Evolutionary conservation across 2,113 vertebrate species (phyloP).

Genomic region (Gymnobelideus leadbeateri): DNA sequence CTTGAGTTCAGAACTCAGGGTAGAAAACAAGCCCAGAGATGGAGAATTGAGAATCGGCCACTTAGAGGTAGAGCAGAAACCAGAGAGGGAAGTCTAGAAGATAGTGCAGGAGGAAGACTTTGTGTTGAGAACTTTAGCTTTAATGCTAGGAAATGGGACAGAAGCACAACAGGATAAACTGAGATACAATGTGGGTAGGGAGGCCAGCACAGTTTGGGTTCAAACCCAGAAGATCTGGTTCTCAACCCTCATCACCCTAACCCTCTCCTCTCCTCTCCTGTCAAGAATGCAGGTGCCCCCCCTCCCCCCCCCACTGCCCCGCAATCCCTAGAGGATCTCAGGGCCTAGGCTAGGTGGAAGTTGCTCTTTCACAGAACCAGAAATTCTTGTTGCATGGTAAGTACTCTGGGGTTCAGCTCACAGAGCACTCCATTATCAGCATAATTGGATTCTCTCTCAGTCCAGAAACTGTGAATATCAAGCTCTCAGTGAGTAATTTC

Average conservation of each 20-base stretch:
- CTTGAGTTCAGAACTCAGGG: too few relatives aligned
- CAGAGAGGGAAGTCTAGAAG: not conserved
- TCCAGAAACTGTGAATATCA: constrained; percentile 65
- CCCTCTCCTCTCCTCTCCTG: too few relatives aligned
- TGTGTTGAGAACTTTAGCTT: not conserved
- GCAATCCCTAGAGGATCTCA: not conserved
- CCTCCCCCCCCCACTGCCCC: too few relatives aligned
- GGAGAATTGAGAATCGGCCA: too few relatives aligned
- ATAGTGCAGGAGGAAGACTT: not conserved
- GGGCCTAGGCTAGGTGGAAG: not conserved
- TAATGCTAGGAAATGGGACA: not conserved
- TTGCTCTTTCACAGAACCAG: constrained; percentile 37
- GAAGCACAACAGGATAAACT: not conserved
- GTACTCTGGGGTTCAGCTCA: not conserved
- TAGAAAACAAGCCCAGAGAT: too few relatives aligned
- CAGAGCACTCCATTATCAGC: constrained; percentile 12
- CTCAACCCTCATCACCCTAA: too few relatives aligned
- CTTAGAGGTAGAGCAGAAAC: not conserved
- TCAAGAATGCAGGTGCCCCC: too few relatives aligned
- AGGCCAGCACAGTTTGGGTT: not conserved
- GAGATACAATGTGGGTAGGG: not conserved
- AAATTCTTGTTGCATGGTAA: not conserved
- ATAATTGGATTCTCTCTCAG: constrained; percentile 62
- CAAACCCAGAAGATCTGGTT: too few relatives aligned
- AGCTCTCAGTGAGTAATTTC: not conserved